These are phyloP conservation scores for Zaprionus nigranus DNA, from an alignment of 1,140 invertebrate species.

Conservation along the genomic window DNA sequence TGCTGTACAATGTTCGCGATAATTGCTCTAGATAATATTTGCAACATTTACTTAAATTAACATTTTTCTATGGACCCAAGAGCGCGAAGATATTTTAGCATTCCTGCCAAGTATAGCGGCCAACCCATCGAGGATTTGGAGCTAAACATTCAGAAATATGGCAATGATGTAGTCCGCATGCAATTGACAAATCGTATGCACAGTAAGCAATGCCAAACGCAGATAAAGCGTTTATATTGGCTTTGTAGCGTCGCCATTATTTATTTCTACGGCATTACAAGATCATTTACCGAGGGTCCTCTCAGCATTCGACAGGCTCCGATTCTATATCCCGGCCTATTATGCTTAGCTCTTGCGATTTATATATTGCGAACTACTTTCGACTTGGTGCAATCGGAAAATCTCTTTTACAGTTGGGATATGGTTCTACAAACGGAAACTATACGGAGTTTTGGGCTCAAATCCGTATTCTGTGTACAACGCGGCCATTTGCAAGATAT, in stretches of 20 bases:
- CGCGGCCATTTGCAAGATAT: slow-evolving; percentile 86
- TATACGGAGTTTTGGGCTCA: slow-evolving; percentile 80
- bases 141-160: slow-evolving; percentile 51
- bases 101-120: slow-evolving; percentile 60
- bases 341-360: slow-evolving; percentile 4
- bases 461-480: slow-evolving; percentile 84
- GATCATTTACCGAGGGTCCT: neutral
- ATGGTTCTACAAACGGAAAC: slow-evolving; percentile 86
- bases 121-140: slow-evolving; percentile 48
- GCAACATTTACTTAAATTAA: slow-evolving; percentile 25
- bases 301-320: slow-evolving; percentile 34
- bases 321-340: slow-evolving; percentile 48
- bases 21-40: neutral
- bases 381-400: slow-evolving; percentile 81
- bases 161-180: slow-evolving; percentile 62
- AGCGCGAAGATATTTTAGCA: slow-evolving; percentile 58
- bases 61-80: slow-evolving; percentile 42
- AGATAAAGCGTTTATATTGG: slow-evolving; percentile 48
- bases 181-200: slow-evolving; percentile 59
- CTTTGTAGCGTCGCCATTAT: slow-evolving; percentile 26
- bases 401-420: slow-evolving; percentile 85
- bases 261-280: slow-evolving; percentile 38
- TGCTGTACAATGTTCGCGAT: neutral
- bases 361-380: slow-evolving; percentile 38
- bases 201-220: slow-evolving; percentile 37